Conservation (phyloP, 2,113 vertebrate genomes). For the Dasyurus viverrinus region DNA sequence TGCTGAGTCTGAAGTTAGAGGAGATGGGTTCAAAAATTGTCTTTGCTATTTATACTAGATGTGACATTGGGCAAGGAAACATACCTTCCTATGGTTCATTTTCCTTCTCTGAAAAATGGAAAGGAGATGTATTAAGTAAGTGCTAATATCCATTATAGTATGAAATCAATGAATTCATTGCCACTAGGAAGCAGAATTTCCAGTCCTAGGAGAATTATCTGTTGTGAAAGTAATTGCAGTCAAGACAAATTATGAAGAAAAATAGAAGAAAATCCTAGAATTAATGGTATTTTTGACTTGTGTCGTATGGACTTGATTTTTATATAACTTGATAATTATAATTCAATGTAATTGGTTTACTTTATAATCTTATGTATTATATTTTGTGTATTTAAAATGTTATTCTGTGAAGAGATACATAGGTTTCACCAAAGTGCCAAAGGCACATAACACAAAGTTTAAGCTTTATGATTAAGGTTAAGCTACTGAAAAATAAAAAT, state of each 20-base stretch:
- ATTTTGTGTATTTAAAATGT: background rate
- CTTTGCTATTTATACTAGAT: background rate
- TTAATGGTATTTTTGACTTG: background rate
- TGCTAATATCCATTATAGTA: background rate
- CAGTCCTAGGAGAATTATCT: background rate
- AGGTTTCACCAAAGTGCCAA: background rate
- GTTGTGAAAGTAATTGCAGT: background rate
- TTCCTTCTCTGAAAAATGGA: background rate
- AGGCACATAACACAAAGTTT: background rate
- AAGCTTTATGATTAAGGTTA: background rate
- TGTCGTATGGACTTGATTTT: background rate
- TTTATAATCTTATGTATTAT: background rate
- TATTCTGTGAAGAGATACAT: background rate
- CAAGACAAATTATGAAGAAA: background rate
- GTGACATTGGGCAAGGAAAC: background rate
- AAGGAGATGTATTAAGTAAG: background rate
- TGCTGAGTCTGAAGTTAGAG: background rate
- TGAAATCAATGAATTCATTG: background rate
- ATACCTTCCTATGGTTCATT: background rate
- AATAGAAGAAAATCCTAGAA: background rate
- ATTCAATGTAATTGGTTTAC: background rate
- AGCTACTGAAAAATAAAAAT: no score
- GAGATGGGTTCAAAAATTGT: background rate
- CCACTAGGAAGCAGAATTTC: background rate
- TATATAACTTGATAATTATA: background rate